Evolutionary conservation across 2,113 vertebrate genomes (phyloP).

Genomic region (Neomonachus schauinslandi): DNA sequence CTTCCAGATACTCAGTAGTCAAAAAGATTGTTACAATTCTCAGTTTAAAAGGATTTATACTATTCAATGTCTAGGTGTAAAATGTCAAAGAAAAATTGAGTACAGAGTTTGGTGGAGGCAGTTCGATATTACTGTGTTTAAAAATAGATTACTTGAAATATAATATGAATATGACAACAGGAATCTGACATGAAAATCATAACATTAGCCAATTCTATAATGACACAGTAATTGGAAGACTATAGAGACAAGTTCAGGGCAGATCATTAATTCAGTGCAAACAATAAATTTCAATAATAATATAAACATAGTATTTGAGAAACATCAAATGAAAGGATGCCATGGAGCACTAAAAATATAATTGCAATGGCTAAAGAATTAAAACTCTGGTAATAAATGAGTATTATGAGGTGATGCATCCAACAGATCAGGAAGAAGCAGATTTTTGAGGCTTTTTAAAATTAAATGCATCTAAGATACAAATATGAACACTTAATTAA

Average conservation of each 20-base stretch:
- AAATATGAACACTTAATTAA: conserved; percentile 31
- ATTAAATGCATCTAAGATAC: conserved; percentile 23
- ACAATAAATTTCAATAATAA: conserved; percentile 62
- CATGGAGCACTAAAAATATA: conserved; percentile 18
- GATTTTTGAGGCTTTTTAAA: not conserved
- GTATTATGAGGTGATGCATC: conserved; percentile 43
- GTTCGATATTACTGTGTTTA: conserved; percentile 55
- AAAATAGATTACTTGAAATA: conserved; percentile 66
- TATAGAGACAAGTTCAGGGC: not conserved
- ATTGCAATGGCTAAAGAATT: conserved; percentile 4
- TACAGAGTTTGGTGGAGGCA: conserved; percentile 4
- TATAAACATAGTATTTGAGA: conserved; percentile 57
- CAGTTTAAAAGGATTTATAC: conserved; percentile 69
- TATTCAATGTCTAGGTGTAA: conserved; percentile 45
- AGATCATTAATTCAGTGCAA: conserved; percentile 61
- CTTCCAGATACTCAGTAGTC: conserved; percentile 62
- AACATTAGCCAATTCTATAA: conserved; percentile 52
- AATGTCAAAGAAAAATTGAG: conserved; percentile 63
- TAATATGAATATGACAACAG: conserved; percentile 54
- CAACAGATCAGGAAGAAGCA: conserved; percentile 35
- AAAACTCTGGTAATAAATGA: conserved; percentile 60
- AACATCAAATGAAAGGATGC: conserved; percentile 48
- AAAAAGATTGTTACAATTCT: conserved; percentile 59
- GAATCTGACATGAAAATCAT: conserved; percentile 69
- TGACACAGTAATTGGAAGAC: conserved; percentile 57